Evolutionary conservation across 2,888 invertebrate species (phyloP), one percentile per base, ranked within the genome.

Genomic region (Lepidocyrtinus sp.): DNA sequence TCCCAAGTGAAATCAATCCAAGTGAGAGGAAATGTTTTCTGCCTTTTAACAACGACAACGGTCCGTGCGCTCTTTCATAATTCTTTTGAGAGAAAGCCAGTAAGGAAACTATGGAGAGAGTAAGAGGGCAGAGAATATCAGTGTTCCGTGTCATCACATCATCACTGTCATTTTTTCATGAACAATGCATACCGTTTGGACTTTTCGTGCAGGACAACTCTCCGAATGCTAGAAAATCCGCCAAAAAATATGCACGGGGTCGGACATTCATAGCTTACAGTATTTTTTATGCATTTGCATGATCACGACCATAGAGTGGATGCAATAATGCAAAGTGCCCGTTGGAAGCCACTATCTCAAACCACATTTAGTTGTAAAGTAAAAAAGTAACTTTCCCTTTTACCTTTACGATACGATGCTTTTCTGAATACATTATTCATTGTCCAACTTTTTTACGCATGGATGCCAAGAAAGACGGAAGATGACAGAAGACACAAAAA

Each of bases 1-100:
- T 72, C 78, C 78, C 72, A 78, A 78, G 78, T 78, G 78, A 78
- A 78, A 78, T 78, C 78, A 78, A 72, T 72, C 78, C 78, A 78
- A 78, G 78, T 72, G 36, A 36, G 12, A 36, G 78, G 78, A 78
- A 77, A 64, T 55, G 64, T 65, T 63, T 64, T 36, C 36, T 36
- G 27, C 17, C 17, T 9, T 15, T 55, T 24, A 17, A 65, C 61
- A 19, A 22, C 59, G 1, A 26, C 25, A 55, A 68, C 12, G 19
- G 22, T 25, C 36, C 62, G 17, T 68, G 45, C 15, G 46, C 17
- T 3, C 59, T 65, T 45, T 65, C 25, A 50, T 55, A 36, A n/a
- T n/a, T n/a, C n/a, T n/a, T n/a, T n/a, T n/a, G 5, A 36, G 36
- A 36, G 36, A 36, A 36, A 36, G 36, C 12, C 36, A 36, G n/a